Base-by-base conservation (phyloP, 2,888 invertebrate species). In the Chirona hameri region DNA sequence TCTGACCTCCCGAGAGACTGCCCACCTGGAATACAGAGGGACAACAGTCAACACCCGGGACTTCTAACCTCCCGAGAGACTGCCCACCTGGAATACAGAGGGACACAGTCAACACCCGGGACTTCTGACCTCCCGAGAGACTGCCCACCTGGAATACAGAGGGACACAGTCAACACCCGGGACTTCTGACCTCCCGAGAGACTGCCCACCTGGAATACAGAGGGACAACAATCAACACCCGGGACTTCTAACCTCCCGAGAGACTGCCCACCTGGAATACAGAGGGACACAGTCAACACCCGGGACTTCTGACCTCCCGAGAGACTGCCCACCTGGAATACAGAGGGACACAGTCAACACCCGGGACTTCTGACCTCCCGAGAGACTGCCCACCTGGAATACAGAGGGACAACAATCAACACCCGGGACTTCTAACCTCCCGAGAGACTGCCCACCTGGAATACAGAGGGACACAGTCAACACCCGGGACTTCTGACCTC, bases 91-190 rank as follows among this genome's bases (percentile, higher is more conserved):
- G 1, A 12, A 97, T 94, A 87, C 97, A 96, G 95, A 99, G 96
- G 84, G 94, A n/a, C n/a, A n/a, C 91, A 0, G 99, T 94, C 88
- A 99, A 97, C 18, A 99, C 97, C 82, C 99, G 90, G 0, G 98
- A 98, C 89, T 99, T 99, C 89, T 99, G 99, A 48, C 99, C 99
- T 88, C 99, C 99, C 0, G 98, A 99, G 81, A 99, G 90, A 87
- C 96, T 97, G 83, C 92, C 94, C 81, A 99, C 95, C 18, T 95
- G 94, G 88, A 98, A 96, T 83, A 97, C 88, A 0, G 98, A 98
- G 84, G 98, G 90, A 88, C 98, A 97, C 99, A 24, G 60, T 18
- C 18, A 60, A 60, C 55, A 55, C 55, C 15, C 3, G 55, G 7
- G 55, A 55, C 14, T 2, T n/a, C 52, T 10, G 14, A 55, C 55